phyloP scores from a whole-genome alignment of 1,140 invertebrate species.

The Neodiprion fabricii region DNA sequence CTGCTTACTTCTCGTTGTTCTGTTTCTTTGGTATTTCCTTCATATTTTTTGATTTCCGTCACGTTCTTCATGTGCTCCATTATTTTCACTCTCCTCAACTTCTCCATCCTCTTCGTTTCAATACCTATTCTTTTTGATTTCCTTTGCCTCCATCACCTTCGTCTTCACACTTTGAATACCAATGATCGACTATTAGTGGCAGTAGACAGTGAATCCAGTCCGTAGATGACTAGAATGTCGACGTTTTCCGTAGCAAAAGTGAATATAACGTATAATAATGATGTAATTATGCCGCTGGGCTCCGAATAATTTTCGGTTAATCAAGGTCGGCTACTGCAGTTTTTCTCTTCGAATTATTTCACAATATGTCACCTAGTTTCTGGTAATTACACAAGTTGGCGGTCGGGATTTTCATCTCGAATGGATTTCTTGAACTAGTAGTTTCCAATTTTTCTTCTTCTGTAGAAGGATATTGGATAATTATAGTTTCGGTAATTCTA shows the following conservation, averaged over 20 bases:
- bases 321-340: constrained; percentile 2
- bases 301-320: constrained; percentile 26
- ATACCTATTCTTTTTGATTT: no score
- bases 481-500: neutral
- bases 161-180: no score
- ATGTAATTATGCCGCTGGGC: constrained; percentile 29
- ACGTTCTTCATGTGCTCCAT: no score
- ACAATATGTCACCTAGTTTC: neutral
- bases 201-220: no score
- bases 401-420: constrained; percentile 11
- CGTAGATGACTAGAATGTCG: no score
- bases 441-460: constrained; percentile 18
- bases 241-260: constrained; percentile 1
- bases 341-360: neutral
- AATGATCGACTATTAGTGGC: no score
- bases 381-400: neutral
- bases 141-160: no score
- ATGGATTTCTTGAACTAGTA: constrained; percentile 18
- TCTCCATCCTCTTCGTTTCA: no score
- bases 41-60: no score
- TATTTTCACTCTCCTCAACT: no score
- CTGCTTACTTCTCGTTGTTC: no score
- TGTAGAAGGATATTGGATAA: neutral
- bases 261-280: constrained; percentile 31
- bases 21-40: no score